Evolutionary conservation across 2,113 vertebrate species (phyloP), one percentile per base, ranked within the genome.

Genomic region (Varanus komodoensis): DNA sequence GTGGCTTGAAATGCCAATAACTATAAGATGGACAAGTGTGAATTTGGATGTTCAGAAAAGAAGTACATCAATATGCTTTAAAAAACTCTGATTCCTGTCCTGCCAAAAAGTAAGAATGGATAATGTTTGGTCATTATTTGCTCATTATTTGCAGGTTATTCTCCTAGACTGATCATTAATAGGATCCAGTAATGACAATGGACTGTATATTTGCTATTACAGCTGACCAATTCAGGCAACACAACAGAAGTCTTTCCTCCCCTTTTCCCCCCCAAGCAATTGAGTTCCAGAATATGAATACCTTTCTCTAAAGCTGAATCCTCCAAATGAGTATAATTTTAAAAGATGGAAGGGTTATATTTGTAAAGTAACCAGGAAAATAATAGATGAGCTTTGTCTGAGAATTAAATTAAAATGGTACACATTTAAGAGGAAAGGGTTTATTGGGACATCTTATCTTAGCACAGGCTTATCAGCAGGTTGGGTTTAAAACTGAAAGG

Each of bases 271-370:
- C 11, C 48, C 21, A 73, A 86, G 34, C 64, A 0, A 0, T 0
- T 6, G 54, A 83, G 14, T 82, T 54, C 69, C 88, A 79, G 89
- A n/a, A 83, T 4, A 68, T 68, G 9, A n/a, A 50, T 61, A 77
- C 64, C 48, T 50, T 82, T 50, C 54, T 75, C 9, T 14, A 67
- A 71, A 73, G 34, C 68, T 11, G 87, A 95, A 91, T 92, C 61
- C 78, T 87, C 2, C 61, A 80, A 91, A 91, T 29, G 91, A 94
- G 88, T 25, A 86, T 12, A 88, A 69, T 84, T 95, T 92, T n/a
- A 88, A 93, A 91, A 93, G 92, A 96, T 95, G 94, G 94, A 95
- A 96, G 86, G 29, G 67, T 93, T 94, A 90, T 86, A 92, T 93
- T 95, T 93, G 88, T 93, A 96, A 95, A 96, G 86, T 44, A 90